phyloP scores from a whole-genome alignment of 2,888 invertebrate species.

The Petrophora chlorosata region DNA sequence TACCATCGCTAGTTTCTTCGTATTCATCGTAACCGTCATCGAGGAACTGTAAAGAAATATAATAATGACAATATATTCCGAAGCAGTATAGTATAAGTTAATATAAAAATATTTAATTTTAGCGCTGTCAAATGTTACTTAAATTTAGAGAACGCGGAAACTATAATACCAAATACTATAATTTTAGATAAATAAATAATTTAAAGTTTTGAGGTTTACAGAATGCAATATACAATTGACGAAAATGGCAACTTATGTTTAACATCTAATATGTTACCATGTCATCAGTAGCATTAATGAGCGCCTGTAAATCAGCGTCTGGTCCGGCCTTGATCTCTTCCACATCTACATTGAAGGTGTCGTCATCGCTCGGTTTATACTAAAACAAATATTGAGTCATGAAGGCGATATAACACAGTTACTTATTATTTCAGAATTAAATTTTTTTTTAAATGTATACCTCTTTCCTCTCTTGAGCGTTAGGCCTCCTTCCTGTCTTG shows the following conservation, averaged over 20 bases:
- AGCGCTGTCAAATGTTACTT: too few relatives aligned
- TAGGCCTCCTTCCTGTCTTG: constrained; percentile 88
- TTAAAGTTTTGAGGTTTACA: not conserved
- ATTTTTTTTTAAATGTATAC: constrained; percentile 36
- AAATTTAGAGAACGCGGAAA: too few relatives aligned
- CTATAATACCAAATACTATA: too few relatives aligned
- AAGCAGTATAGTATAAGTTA: not conserved
- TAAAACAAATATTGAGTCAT: constrained; percentile 42
- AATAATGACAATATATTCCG: too few relatives aligned
- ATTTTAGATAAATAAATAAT: not conserved
- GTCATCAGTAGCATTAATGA: constrained; percentile 86
- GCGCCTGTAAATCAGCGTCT: constrained; percentile 82
- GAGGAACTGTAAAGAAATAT: constrained; percentile 53
- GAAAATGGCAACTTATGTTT: not conserved
- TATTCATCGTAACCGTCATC: constrained; percentile 66
- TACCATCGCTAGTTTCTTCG: constrained; percentile 77
- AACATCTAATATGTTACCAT: constrained; percentile 68
- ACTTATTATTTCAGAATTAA: not conserved
- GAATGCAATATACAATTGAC: not conserved
- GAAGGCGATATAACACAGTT: not conserved
- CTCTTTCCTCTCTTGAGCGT: constrained; percentile 70
- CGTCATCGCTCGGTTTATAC: constrained; percentile 79
- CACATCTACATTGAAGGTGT: constrained; percentile 74
- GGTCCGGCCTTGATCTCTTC: constrained; percentile 71
- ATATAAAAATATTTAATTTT: too few relatives aligned